Base-by-base conservation (phyloP, 2,797 vertebrate species). In the Rhyacichthys aspro region DNA sequence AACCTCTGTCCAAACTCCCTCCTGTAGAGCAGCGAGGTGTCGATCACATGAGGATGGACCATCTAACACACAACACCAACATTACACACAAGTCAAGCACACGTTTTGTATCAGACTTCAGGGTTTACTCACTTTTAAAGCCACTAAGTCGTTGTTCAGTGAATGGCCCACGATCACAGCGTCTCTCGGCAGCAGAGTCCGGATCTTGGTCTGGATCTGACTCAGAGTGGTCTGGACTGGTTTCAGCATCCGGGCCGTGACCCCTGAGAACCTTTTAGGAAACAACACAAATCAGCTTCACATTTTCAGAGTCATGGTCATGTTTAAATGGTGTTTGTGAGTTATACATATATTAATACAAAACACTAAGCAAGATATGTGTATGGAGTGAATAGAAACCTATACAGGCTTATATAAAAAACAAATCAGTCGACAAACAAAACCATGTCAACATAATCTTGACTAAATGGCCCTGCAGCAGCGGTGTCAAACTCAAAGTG, bases 121-220 rank as follows among this genome's bases (percentile, higher is more conserved):
- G n/a, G n/a, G n/a, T n/a, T n/a, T n/a, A 84, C 94, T 86, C 69
- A 97, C 95, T 74, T 95, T 89, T 56, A 98, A 81, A 55, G 93
- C 94, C 9, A 41, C 57, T 14, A 98, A 94, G 83, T 98, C 95
- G 11, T 83, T 74, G 43, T 96, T 86, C 7, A 98, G 74, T 0
- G 94, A 96, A 72, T 98, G 95, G 8, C 96, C 97, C 33, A 97
- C 95, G 77, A 98, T 87, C 3, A 98, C 92, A 0, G 94, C 95
- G 11, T 97, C 86, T 0, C 11, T 58, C 1, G 95, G 95, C 74
- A 98, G 88, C 69, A 96, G 50, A 5, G 67, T 46, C 81, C 76
- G 89, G 18, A 98, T 55, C 62, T 74, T 91, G 1, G 11, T 63
- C 59, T 95, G 97, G 45, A 96, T 83, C 1, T 96, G 93, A 32